Conservation (phyloP, 2,113 vertebrate genomes). For the Chaenocephalus aceratus region DNA sequence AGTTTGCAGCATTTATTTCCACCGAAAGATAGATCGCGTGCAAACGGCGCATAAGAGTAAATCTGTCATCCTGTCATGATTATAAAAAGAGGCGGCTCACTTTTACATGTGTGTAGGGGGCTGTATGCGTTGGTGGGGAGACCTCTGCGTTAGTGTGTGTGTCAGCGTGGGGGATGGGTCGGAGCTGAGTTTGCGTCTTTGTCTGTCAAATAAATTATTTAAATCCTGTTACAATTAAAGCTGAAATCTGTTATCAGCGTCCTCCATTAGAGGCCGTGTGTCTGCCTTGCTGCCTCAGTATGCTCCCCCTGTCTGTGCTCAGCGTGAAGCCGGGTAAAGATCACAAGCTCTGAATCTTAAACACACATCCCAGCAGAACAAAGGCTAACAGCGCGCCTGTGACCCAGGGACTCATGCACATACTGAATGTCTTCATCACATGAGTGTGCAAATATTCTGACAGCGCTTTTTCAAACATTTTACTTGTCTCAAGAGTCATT, state of each 20-base stretch:
- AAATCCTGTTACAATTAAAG: conserved; percentile 84
- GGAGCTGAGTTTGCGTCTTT: conserved; percentile 66
- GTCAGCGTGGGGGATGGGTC: conserved; percentile 41
- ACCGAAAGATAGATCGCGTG: conserved; percentile 2
- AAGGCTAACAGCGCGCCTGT: conserved; percentile 49
- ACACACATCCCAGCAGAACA: conserved; percentile 73
- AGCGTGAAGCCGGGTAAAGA: conserved; percentile 62
- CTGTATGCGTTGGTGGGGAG: background rate
- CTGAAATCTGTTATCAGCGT: conserved; percentile 79
- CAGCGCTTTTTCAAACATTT: background rate
- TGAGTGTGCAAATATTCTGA: conserved; percentile 29
- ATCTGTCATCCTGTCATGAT: conserved; percentile 1
- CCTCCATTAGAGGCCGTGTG: conserved; percentile 65
- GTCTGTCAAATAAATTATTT: conserved; percentile 83
- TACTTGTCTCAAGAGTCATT: background rate
- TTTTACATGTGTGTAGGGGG: background rate
- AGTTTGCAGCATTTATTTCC: conserved; percentile 21
- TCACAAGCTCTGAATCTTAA: conserved; percentile 74
- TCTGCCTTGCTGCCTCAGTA: conserved; percentile 50
- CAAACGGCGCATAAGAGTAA: background rate
- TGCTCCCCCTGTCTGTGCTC: conserved; percentile 34
- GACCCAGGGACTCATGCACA: conserved; percentile 25
- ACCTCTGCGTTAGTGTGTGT: conserved; percentile 13
- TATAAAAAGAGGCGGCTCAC: conserved; percentile 4
- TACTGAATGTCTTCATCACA: conserved; percentile 44